A percentile compares a stretch with the other conserved stretches of the same genome.
These are phyloP conservation scores for Calyptommatus sinebrachiatus DNA, from an alignment of 2,113 vertebrate genomes.

Conservation along the genomic window DNA sequence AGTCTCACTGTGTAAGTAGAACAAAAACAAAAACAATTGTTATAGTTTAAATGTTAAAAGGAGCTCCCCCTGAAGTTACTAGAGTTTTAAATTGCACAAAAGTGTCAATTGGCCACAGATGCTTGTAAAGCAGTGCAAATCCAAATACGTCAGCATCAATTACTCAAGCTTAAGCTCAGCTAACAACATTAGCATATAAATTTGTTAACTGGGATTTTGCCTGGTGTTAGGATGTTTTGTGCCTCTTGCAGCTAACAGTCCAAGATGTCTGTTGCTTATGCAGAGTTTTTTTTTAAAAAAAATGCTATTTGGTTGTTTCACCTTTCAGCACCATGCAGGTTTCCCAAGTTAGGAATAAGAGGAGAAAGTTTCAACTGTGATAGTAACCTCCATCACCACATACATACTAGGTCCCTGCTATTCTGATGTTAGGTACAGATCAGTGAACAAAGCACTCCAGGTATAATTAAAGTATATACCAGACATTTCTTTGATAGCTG, in stretches of 20 bases:
- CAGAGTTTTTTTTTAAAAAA: neutral
- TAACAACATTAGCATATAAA: slow-evolving; percentile 7
- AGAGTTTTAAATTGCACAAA: slow-evolving; percentile 1
- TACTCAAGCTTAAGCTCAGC: neutral
- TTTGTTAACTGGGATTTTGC: neutral
- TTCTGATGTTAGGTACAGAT: too few species aligned
- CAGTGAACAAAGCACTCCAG: too few species aligned
- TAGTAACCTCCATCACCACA: too few species aligned
- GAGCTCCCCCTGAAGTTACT: neutral
- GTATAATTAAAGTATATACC: too few species aligned
- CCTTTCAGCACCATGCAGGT: neutral
- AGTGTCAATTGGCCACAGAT: slow-evolving; percentile 7
- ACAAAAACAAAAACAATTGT: neutral
- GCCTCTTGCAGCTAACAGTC: neutral
- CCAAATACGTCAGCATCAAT: slow-evolving; percentile 15
- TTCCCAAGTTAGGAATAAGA: neutral
- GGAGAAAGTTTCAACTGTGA: too few species aligned
- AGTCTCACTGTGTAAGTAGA: neutral
- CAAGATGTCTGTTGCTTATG: neutral
- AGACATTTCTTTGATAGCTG: too few species aligned
- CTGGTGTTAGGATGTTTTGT: neutral
- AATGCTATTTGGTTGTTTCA: neutral
- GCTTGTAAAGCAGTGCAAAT: neutral
- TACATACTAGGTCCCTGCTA: too few species aligned
- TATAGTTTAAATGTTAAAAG: neutral